phyloP scores from a whole-genome alignment of 2,113 vertebrate species.

The Cnemophilus loriae region DNA sequence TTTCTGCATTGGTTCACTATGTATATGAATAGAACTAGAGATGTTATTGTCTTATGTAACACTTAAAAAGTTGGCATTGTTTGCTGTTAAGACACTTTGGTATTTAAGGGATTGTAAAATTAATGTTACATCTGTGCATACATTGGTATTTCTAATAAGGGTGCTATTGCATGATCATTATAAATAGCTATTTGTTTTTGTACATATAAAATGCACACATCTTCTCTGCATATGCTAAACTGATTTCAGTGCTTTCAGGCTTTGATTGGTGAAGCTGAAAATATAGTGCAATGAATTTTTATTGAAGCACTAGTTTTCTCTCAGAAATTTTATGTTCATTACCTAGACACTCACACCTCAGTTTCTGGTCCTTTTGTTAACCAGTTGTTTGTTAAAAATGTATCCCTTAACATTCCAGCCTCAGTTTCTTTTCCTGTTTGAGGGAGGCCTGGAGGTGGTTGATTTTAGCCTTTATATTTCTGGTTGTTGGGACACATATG shows the following conservation, averaged over 20 bases:
- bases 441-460: background rate
- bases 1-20: background rate
- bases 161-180: background rate
- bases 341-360: background rate
- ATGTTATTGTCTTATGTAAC: background rate
- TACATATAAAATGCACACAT: background rate
- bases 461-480: slow-evolving; percentile 21
- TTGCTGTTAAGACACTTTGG: background rate
- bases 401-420: background rate
- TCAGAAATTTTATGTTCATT: background rate
- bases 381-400: background rate
- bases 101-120: background rate
- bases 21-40: background rate
- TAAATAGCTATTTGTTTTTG: background rate
- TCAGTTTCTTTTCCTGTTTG: background rate
- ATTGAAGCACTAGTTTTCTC: background rate
- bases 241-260: background rate
- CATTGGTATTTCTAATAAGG: background rate
- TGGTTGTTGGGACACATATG: slow-evolving; percentile 15
- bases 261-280: background rate
- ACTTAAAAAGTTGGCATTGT: background rate
- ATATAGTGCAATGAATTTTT: background rate
- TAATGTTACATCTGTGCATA: background rate
- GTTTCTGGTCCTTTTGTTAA: background rate
- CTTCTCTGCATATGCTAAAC: background rate